Evolutionary conservation across 2,888 invertebrate species (phyloP).

Genomic region (Chrysolina americana): DNA sequence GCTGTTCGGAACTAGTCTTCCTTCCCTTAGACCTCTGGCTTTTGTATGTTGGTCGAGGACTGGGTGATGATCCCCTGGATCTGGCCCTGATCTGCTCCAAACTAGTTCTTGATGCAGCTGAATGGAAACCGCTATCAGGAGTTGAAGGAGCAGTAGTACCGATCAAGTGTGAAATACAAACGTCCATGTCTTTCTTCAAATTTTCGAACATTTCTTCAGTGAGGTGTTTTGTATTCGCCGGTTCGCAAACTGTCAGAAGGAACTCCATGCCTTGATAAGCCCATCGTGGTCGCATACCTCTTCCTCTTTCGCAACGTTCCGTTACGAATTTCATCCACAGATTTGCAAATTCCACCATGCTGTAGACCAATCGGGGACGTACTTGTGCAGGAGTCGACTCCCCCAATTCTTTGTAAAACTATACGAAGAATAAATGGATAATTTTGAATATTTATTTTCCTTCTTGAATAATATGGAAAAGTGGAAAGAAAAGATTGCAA

Average conservation of each 20-base stretch:
- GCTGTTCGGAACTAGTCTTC: conserved; percentile 65
- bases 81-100: conserved; percentile 61
- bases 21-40: conserved; percentile 63
- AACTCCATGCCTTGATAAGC: conserved; percentile 92
- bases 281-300: conserved; percentile 89
- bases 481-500: too few species aligned
- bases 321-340: conserved; percentile 94
- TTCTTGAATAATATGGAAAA: too few species aligned
- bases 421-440: conserved; percentile 30
- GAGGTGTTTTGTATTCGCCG: conserved; percentile 83
- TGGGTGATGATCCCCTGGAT: conserved; percentile 67
- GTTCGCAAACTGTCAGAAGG: conserved; percentile 87
- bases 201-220: conserved; percentile 86
- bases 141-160: conserved; percentile 71
- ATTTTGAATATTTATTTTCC: too few species aligned
- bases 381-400: conserved; percentile 71
- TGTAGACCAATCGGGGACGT: conserved; percentile 72
- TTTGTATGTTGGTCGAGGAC: conserved; percentile 65
- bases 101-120: conserved; percentile 63
- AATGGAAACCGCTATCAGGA: conserved; percentile 66
- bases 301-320: conserved; percentile 82
- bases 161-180: conserved; percentile 90
- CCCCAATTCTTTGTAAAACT: conserved; percentile 82
- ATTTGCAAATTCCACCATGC: conserved; percentile 80
- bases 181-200: conserved; percentile 84